Percentiles rank a stretch among this genome's conserved stretches.
phyloP scores from a whole-genome alignment of 1,140 invertebrate species.

The Glossosoma conforme region DNA sequence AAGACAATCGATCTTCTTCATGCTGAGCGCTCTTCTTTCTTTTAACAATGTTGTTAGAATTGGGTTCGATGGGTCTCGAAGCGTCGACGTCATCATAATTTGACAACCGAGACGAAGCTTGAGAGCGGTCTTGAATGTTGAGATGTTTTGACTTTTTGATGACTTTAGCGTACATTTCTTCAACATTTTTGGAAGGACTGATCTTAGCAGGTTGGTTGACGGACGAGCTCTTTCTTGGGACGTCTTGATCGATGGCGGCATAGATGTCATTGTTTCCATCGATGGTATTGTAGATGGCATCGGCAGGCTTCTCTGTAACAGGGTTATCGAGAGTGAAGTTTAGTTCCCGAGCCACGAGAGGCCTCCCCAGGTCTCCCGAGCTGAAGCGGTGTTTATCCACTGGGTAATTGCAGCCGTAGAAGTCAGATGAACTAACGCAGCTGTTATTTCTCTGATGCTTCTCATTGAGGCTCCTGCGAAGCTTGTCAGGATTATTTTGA shows the following conservation, averaged over 20 bases:
- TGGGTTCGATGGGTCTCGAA: slow-evolving; percentile 16
- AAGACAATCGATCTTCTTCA: slow-evolving; percentile 21
- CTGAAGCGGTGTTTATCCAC: slow-evolving; percentile 49
- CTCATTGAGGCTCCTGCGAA: slow-evolving; percentile 48
- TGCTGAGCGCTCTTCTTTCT: slow-evolving; percentile 34
- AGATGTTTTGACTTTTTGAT: slow-evolving; percentile 57
- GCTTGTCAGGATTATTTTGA: slow-evolving; percentile 45
- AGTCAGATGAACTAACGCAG: slow-evolving; percentile 49
- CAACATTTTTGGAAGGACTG: slow-evolving; percentile 61
- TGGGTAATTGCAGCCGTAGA: slow-evolving; percentile 51
- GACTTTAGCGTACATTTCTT: slow-evolving; percentile 87
- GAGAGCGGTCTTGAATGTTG: slow-evolving; percentile 12
- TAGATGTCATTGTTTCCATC: slow-evolving; percentile 36
- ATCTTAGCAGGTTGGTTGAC: slow-evolving; percentile 56
- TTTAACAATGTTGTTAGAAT: slow-evolving; percentile 40
- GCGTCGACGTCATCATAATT: slow-evolving; percentile 30
- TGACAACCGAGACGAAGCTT: slow-evolving; percentile 25
- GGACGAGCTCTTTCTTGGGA: slow-evolving; percentile 34
- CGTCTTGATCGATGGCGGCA: slow-evolving; percentile 57
- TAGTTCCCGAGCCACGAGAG: slow-evolving; percentile 44
- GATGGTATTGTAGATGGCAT: slow-evolving; percentile 47
- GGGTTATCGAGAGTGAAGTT: slow-evolving; percentile 42
- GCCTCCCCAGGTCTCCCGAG: slow-evolving; percentile 43
- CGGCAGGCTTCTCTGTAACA: slow-evolving; percentile 31
- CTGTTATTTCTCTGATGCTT: slow-evolving; percentile 51